Percentiles rank a stretch among this genome's conserved stretches.
Evolutionary conservation across 2,888 invertebrate species (phyloP).

Genomic region (Onthophagus sagittarius): DNA sequence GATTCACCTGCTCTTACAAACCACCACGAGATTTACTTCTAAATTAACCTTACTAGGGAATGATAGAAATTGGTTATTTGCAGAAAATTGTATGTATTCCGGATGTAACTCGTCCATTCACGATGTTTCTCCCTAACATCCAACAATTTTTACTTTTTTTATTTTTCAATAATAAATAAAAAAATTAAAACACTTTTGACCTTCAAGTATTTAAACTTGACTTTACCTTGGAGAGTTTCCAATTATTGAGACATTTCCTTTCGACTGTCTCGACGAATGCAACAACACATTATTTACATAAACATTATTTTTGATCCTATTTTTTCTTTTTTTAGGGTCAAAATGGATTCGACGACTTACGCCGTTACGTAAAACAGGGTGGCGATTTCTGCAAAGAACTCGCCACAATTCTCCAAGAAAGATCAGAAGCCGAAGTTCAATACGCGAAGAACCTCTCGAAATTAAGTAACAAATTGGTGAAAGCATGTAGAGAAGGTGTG

Average conservation of each 20-base stretch:
- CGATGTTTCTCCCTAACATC: no score
- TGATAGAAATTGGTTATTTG: not conserved
- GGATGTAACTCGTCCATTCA: not conserved
- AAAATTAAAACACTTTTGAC: not conserved
- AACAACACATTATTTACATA: not conserved
- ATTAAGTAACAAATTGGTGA: constrained; percentile 78
- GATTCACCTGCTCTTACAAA: not conserved
- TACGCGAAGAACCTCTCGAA: constrained; percentile 89
- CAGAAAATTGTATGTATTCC: not conserved
- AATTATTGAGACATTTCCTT: not conserved
- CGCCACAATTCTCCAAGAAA: constrained; percentile 83
- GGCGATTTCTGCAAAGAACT: constrained; percentile 93
- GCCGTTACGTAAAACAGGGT: constrained; percentile 89
- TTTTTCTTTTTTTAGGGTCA: constrained; percentile 67
- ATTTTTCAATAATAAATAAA: no score
- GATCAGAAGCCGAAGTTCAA: constrained; percentile 86
- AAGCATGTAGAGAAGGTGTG: constrained; percentile 74
- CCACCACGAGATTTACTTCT: not conserved
- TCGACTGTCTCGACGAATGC: not conserved
- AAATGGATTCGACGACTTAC: constrained; percentile 89
- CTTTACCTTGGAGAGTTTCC: not conserved
- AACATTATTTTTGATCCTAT: not conserved
- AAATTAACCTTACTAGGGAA: not conserved
- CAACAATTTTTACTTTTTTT: no score
- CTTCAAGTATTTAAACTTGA: not conserved